Conservation (phyloP, 2,888 invertebrate genomes). For the Drosophila sordidula region DNA sequence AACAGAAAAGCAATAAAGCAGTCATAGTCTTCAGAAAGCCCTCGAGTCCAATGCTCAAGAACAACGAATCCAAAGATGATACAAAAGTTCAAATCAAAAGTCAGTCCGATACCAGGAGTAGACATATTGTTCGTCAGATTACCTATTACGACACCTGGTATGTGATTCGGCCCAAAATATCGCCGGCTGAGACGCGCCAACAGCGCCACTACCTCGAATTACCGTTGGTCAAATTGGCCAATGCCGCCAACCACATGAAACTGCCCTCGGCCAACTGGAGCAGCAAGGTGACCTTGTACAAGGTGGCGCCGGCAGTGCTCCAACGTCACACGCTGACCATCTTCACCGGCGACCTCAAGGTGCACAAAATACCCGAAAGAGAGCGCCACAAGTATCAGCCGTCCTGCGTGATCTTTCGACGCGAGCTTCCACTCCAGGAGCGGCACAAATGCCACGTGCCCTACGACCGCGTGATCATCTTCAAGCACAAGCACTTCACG, state of each 20-base stretch:
- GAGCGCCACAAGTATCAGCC: slow-evolving; percentile 83
- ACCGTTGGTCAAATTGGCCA: slow-evolving; percentile 81
- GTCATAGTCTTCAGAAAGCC: background rate
- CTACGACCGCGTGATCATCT: slow-evolving; percentile 82
- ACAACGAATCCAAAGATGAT: background rate
- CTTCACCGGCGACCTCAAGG: slow-evolving; percentile 80
- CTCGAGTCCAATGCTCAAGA: background rate
- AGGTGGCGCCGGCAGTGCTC: slow-evolving; percentile 56
- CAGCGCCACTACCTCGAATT: slow-evolving; percentile 71
- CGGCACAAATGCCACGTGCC: slow-evolving; percentile 67
- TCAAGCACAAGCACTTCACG: slow-evolving; percentile 81
- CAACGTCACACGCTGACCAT: slow-evolving; percentile 61
- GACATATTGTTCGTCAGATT: slow-evolving; percentile 14
- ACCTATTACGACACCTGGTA: slow-evolving; percentile 84
- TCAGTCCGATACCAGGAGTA: background rate
- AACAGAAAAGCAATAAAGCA: background rate
- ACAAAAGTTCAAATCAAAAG: background rate
- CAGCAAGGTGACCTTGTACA: slow-evolving; percentile 79
- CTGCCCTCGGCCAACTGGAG: slow-evolving; percentile 80
- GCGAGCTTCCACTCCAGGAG: slow-evolving; percentile 41
- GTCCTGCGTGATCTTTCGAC: slow-evolving; percentile 82
- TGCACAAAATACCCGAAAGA: slow-evolving; percentile 73
- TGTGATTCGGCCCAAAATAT: slow-evolving; percentile 74
- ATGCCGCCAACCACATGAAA: slow-evolving; percentile 65
- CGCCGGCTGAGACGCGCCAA: slow-evolving; percentile 32